phyloP scores from a whole-genome alignment of 2,888 invertebrate genomes.

The Caradrina clavipalpis region DNA sequence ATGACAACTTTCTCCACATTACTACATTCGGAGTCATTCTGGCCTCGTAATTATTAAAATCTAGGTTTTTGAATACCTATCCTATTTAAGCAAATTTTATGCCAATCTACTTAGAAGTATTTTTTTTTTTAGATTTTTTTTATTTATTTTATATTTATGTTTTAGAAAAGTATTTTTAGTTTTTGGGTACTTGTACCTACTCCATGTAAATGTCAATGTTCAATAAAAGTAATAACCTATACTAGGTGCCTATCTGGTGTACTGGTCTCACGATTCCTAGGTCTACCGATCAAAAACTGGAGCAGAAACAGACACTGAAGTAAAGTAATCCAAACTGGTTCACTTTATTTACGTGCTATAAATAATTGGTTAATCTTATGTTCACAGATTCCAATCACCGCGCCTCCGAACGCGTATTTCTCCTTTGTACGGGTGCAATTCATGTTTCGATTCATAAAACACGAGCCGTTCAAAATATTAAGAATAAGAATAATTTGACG shows the following conservation, averaged over 20 bases:
- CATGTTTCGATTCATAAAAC: slow-evolving; percentile 28
- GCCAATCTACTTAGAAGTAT: too few species aligned
- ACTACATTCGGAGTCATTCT: slow-evolving; percentile 3
- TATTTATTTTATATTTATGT: too few species aligned
- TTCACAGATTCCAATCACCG: slow-evolving; percentile 42
- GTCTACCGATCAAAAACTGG: slow-evolving; percentile 49
- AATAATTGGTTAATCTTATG: slow-evolving; percentile 45
- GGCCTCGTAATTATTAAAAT: slow-evolving; percentile 18
- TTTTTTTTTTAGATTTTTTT: too few species aligned
- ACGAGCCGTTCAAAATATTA: background rate
- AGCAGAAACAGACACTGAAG: slow-evolving; percentile 41
- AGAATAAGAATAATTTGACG: background rate
- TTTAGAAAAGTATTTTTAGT: too few species aligned
- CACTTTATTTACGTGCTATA: slow-evolving; percentile 21
- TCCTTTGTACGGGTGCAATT: slow-evolving; percentile 47
- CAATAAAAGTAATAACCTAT: background rate
- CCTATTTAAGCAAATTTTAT: too few species aligned
- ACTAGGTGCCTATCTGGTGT: background rate
- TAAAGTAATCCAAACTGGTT: slow-evolving; percentile 56
- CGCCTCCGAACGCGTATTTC: slow-evolving; percentile 38
- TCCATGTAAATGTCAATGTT: too few species aligned
- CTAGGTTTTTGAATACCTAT: slow-evolving; percentile 26
- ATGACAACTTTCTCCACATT: background rate
- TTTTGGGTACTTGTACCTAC: too few species aligned
- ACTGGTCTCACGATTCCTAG: slow-evolving; percentile 15